Evolutionary conservation across 2,113 vertebrate genomes (phyloP).

Genomic region (Crotalus viridis): DNA sequence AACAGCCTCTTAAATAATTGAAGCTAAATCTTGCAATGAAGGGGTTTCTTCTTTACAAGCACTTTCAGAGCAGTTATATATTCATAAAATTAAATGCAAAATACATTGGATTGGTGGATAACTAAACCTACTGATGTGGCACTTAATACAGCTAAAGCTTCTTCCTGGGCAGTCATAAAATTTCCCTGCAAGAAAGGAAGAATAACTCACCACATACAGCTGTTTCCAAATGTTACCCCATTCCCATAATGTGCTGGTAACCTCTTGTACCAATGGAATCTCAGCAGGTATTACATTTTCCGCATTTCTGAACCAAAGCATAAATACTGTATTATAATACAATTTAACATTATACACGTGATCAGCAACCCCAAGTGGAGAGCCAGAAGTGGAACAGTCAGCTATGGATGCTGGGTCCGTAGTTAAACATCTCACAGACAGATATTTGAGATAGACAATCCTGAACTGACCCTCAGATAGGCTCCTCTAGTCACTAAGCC

Average conservation of each 20-base stretch:
- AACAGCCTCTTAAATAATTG: constrained; percentile 1
- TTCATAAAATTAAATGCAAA: neutral
- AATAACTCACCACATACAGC: constrained; percentile 85
- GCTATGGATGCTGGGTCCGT: neutral
- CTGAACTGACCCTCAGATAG: neutral
- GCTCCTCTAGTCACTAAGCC: neutral
- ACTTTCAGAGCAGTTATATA: neutral
- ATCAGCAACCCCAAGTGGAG: neutral
- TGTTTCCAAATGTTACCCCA: constrained; percentile 98
- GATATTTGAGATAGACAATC: neutral
- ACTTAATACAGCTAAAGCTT: neutral
- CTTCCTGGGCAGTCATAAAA: neutral
- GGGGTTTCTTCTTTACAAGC: neutral
- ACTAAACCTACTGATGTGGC: neutral
- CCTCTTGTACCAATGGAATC: constrained; percentile 94
- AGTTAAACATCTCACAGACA: neutral
- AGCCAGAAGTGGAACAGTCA: neutral
- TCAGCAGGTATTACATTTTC: constrained; percentile 82
- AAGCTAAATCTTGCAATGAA: neutral
- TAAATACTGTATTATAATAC: neutral
- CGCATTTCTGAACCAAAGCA: constrained; percentile 69
- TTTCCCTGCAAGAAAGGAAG: too few species aligned
- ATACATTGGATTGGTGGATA: fast-evolving
- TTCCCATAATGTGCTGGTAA: constrained; percentile 91
- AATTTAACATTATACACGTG: neutral